Evolutionary conservation across 2,797 vertebrate genomes (phyloP).

Genomic region (Sarcoramphus papa): DNA sequence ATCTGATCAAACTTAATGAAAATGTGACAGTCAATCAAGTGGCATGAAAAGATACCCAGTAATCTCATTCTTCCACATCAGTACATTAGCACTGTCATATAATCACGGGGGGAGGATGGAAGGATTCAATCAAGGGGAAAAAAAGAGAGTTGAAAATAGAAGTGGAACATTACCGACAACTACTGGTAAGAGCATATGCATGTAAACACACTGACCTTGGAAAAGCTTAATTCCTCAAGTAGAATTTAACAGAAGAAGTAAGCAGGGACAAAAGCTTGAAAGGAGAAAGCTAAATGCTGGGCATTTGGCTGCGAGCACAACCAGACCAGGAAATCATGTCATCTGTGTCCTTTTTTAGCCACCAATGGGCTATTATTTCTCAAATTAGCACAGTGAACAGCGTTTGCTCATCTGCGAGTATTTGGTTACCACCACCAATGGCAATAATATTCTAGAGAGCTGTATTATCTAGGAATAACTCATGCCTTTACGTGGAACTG

Average conservation of each 20-base stretch:
- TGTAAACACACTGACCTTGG: constrained; percentile 51
- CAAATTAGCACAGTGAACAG: neutral
- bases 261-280: neutral
- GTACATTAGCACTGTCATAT: neutral
- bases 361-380: neutral
- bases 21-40: neutral
- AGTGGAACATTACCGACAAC: neutral
- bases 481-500: rapidly evolving
- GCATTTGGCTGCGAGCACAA: neutral
- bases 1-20: neutral
- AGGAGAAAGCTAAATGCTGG: constrained; percentile 3
- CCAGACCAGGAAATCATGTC: neutral
- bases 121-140: neutral
- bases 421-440: too few relatives aligned
- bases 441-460: neutral
- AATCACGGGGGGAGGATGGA: neutral
- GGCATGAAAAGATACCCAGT: neutral
- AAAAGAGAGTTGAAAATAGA: neutral
- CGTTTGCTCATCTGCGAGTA: neutral
- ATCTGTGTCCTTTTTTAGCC: neutral
- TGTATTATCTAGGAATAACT: neutral
- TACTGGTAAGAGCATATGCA: neutral
- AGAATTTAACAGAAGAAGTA: neutral
- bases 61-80: neutral
- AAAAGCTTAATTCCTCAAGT: neutral